Base-by-base conservation (phyloP, 2,113 vertebrate genomes). In the Pseudolaguvia tuberculata region DNA sequence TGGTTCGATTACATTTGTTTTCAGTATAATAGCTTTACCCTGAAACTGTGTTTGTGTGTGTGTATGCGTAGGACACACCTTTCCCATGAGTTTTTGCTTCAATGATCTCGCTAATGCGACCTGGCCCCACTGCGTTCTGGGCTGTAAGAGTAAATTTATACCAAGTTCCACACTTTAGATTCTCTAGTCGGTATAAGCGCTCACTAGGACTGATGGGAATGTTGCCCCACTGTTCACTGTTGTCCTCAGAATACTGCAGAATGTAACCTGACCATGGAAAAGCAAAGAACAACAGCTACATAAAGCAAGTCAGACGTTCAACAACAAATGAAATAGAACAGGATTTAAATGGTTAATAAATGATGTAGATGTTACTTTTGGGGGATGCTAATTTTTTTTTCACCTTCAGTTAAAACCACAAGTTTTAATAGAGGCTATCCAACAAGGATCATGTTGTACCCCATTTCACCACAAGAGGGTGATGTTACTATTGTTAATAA, bases 81-180 rank as follows among this genome's bases (percentile, higher is more conserved):
- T 98, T 98, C 52, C 97, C 97, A 17, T 98, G 88, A 0, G 97
- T 99, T 86, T 99, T 99, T 5, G 97, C 97, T 82, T 99, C 97
- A 29, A 99, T 99, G 86, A 99, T 99, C 83, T 99, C 97, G 31
- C 97, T 99, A 85, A 99, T 99, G 78, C 96, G 95, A 0, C 97
- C 97, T 0, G 97, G 96, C 0, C 97, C 97, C 47, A 99, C 97
- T 47, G 94, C 97, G 1, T 99, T 99, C 84, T 98, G 96, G 59
- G 97, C 97, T 0, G 97, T 98, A 14, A 99, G 88, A 0, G 97
- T 99, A 83, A 99, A 99, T 82, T 99, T 99, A 80, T 99, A 99
- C 97, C 97, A 99, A 0, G 97, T 98, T 39, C 96, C 97, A 27
- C 97, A 99, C 53, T 96, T 98, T 55, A 99, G 83, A 15, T 92